Evolutionary conservation across 2,888 invertebrate genomes (phyloP).

Genomic region (Adineta ricciae): DNA sequence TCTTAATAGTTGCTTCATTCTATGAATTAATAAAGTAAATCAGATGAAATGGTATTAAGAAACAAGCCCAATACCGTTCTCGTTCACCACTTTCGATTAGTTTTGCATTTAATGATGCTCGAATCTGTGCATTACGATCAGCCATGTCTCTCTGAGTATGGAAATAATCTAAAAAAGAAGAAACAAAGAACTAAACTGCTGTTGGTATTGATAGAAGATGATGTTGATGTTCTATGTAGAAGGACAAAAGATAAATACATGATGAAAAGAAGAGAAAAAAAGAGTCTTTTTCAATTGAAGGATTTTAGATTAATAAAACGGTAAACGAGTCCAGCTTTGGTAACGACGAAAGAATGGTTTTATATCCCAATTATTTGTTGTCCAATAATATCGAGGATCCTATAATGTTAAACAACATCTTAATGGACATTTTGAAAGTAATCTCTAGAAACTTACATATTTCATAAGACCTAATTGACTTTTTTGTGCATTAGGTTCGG

Average conservation of each 20-base stretch:
- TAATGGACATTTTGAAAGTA: no score
- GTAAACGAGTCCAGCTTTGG: not conserved
- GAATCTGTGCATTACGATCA: constrained; percentile 40
- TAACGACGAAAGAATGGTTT: not conserved
- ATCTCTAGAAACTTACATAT: not conserved
- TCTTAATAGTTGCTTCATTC: constrained; percentile 64
- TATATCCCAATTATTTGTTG: constrained; percentile 16
- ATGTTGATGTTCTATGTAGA: not conserved
- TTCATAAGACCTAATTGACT: not conserved
- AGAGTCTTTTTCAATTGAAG: not conserved
- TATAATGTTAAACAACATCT: not conserved
- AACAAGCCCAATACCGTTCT: constrained; percentile 46
- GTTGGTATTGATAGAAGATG: not conserved
- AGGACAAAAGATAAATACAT: not conserved
- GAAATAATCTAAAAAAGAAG: not conserved
- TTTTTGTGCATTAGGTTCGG: constrained; percentile 10
- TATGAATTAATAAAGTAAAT: not conserved
- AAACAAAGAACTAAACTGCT: not conserved
- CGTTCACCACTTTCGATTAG: constrained; percentile 52
- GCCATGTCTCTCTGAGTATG: not conserved
- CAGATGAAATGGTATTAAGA: not conserved
- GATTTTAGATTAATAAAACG: not conserved
- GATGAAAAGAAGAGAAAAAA: not conserved
- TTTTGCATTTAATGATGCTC: constrained; percentile 50
- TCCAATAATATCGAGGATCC: constrained; percentile 6